Evolutionary conservation across 64 coral and sea anemone genomes (phyloP), one percentile per base, ranked within the genome.

Genomic region (Platygyra sinensis): DNA sequence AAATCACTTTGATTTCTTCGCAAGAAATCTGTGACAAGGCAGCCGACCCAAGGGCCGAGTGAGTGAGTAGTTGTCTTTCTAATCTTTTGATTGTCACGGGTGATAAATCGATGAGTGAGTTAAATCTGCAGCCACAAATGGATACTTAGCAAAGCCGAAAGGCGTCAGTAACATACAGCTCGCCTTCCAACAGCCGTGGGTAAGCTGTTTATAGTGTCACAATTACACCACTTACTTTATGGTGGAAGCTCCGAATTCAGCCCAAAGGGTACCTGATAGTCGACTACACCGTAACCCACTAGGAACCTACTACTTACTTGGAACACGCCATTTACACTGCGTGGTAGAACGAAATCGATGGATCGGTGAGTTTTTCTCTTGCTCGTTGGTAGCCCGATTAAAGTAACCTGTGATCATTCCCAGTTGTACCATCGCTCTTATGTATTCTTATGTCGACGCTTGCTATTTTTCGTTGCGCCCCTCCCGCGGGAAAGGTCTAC

Each of bases 191-290:
- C 94, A 3, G 82, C 82, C 6, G 54, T 87, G 15, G 94, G 81
- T 11, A 96, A 91, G 7, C 89, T 96, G 69, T 96, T 96, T 59
- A 69, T 96, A n/a, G 14, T 90, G 73, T 55, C 94, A 96, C 50
- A 96, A 96, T 67, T 96, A 96, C 75, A 93, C 94, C 0, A 87
- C 86, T 75, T 96, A 96, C 54, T 96, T 79, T 60, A 30, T 90
- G 62, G 94, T 90, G 12, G 94, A 93, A 82, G 79, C 51, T 77
- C 83, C 92, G 74, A 90, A 93, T 64, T 96, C 38, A 39, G 38
- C 5, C 94, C 30, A 85, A 61, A 30, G 94, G 90, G 1, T 91
- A 96, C 19, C 80, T 93, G 82, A 67, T 90, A 16, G 90, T 90
- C 28, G 94, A 96, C 30, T 90, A 96, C 27, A 86, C 93, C 10